Base-by-base conservation (phyloP, 2,797 vertebrate species). In the Synaphobranchus kaupii region DNA sequence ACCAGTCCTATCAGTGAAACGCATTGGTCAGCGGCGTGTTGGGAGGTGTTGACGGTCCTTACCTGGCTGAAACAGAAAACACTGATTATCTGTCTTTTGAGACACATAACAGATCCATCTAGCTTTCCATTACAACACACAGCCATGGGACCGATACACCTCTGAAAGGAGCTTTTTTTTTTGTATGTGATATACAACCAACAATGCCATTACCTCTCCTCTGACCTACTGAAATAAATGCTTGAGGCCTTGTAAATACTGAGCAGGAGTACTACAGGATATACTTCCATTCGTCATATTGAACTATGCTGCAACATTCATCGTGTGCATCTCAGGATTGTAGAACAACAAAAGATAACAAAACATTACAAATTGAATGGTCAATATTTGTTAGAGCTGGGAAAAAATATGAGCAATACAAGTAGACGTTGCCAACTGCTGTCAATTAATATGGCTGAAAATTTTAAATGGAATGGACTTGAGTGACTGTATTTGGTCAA, bases 21-120 rank as follows among this genome's bases (percentile, higher is more conserved):
- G 25, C 54, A 80, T 78, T 86, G 73, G 52, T 54, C 52, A 73
- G 31, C 10, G n/a, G 28, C 12, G 15, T 66, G 60, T 63, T 44
- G 52, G 86, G 84, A 34, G 20, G 48, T 88, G 83, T 76, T 80
- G n/a, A 66, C n/a, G 7, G 22, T 60, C 68, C 22, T 52, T n/a
- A 44, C 86, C 73, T 87, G 87, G 83, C 86, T 85, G 63, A 81
- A 54, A 85, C n/a, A 56, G n/a, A 34, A 44, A 68, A 47, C 39
- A 47, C 68, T 87, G 87, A 85, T 88, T 89, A 81, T 86, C 84
- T 84, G 58, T 86, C 81, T 60, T 60, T 25, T 80, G 56, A 86
- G 54, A 68, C 58, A 84, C 39, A 60, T 25, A 82, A 66, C 22
- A 71, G 34, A 48, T 60, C 39, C 47, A 54, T 54, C 31, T 60